These are phyloP conservation scores for Papilio polytes DNA, from an alignment of 1,140 invertebrate genomes.

Conservation along the genomic window DNA sequence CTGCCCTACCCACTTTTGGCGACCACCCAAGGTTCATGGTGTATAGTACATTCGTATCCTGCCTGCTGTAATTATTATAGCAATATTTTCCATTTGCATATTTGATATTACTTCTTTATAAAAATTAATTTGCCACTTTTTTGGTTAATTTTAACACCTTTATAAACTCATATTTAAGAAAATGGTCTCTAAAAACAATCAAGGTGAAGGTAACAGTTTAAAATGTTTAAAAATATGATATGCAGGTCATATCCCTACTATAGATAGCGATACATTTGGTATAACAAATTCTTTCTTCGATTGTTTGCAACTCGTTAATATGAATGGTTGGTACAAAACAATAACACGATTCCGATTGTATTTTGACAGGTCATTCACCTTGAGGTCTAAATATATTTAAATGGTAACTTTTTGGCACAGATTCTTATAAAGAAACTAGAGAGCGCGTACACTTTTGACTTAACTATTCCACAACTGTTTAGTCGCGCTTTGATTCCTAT, in stretches of 20 bases:
- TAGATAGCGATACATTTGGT: neutral
- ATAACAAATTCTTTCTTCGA: conserved; percentile 12
- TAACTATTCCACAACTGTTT: too few relatives aligned
- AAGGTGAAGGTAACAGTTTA: neutral
- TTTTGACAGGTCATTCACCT: conserved; percentile 15
- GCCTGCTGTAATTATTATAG: neutral
- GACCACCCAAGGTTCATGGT: too few relatives aligned
- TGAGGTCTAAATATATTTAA: neutral
- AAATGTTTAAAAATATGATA: neutral
- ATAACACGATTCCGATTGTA: neutral
- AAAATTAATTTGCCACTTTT: neutral
- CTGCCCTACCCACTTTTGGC: too few relatives aligned
- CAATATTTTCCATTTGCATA: neutral
- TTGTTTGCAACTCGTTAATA: conserved; percentile 12
- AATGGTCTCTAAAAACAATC: neutral
- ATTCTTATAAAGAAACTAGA: too few relatives aligned
- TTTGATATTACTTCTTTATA: neutral
- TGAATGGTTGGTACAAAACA: neutral
- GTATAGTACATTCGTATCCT: too few relatives aligned
- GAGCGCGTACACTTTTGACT: too few relatives aligned
- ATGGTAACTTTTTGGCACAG: neutral
- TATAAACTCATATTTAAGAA: neutral
- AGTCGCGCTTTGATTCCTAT: too few relatives aligned
- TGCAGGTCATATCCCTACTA: neutral
- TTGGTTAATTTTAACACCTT: neutral